Evolutionary conservation across 2,113 vertebrate genomes (phyloP), one percentile per base, ranked within the genome.

Genomic region (Rhabdomys dilectus): DNA sequence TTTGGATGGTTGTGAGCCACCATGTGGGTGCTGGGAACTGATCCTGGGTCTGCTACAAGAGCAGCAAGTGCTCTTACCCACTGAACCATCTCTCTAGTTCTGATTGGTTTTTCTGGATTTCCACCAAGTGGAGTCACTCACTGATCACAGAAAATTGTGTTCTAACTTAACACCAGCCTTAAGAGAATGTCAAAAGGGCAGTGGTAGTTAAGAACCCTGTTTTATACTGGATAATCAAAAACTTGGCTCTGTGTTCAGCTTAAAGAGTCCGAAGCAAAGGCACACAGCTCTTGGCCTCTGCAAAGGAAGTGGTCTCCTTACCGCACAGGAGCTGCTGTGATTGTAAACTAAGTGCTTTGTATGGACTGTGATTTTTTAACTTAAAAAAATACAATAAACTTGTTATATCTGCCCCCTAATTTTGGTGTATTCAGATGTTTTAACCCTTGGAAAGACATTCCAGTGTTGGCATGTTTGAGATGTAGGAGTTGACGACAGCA

Each of bases 391-490:
- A 62, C 12, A 64, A 70, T 89, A 78, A 94, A 86, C 53, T 21
- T 51, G 84, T 91, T 91, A n/a, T 75, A 36, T 78, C 62, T 42
- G 64, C 36, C 90, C n/a, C n/a, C 68, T 77, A 60, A 15, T 72
- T 12, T 84, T 60, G 91, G 58, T 70, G 68, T n/a, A 66, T 68
- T 94, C 48, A 90, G 36, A 39, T 92, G 68, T 68, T n/a, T 92
- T 39, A 94, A 82, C 24, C 75, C 77, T 80, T 84, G 88, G 77
- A 88, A 95, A 39, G 70, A 88, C 85, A 68, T 88, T 42, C 7
- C 66, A 88, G 0, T 78, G 31, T 90, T 84, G 51, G 42, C 45
- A 77, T 13, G 26, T 62, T 91, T 88, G 87, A 78, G n/a, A 84
- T 70, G 16, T 80, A 53, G 78, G 29, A 60, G 26, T 90, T 94